Conservation (phyloP, 2,113 vertebrate species). For the Thalassoma bifasciatum region DNA sequence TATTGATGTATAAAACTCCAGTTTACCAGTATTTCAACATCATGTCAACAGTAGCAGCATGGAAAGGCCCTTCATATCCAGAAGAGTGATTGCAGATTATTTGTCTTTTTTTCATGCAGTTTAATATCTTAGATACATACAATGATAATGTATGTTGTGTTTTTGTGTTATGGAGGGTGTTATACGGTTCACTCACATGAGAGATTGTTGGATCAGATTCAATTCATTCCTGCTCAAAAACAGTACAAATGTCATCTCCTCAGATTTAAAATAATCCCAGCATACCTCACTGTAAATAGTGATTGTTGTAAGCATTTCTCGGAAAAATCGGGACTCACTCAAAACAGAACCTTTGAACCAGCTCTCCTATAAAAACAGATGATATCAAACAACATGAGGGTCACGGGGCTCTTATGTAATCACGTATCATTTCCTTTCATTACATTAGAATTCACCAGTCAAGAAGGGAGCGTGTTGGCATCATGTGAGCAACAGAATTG, state of each 20-base stretch:
- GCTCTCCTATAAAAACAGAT: constrained; percentile 21
- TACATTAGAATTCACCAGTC: neutral
- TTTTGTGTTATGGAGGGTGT: too few relatives aligned
- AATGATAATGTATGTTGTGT: too few relatives aligned
- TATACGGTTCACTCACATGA: constrained; percentile 8
- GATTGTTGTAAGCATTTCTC: constrained; percentile 18
- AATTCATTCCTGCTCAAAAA: constrained; percentile 39
- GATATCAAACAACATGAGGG: constrained; percentile 19
- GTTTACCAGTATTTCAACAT: neutral
- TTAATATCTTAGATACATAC: too few relatives aligned
- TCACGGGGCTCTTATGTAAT: constrained; percentile 17
- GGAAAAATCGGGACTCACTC: neutral
- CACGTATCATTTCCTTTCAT: constrained; percentile 13
- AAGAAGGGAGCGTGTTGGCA: neutral
- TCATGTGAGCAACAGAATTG: neutral
- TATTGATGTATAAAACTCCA: neutral
- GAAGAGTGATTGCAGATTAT: neutral
- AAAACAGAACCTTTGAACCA: constrained; percentile 5
- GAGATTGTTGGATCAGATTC: constrained; percentile 26
- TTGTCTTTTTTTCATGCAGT: neutral
- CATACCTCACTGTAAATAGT: constrained; percentile 4
- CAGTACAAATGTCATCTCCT: constrained; percentile 23
- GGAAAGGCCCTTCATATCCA: neutral
- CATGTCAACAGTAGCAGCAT: neutral
- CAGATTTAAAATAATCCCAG: constrained; percentile 54